Conservation (phyloP, 2,888 invertebrate species). For the Mycalesis mineus region DNA sequence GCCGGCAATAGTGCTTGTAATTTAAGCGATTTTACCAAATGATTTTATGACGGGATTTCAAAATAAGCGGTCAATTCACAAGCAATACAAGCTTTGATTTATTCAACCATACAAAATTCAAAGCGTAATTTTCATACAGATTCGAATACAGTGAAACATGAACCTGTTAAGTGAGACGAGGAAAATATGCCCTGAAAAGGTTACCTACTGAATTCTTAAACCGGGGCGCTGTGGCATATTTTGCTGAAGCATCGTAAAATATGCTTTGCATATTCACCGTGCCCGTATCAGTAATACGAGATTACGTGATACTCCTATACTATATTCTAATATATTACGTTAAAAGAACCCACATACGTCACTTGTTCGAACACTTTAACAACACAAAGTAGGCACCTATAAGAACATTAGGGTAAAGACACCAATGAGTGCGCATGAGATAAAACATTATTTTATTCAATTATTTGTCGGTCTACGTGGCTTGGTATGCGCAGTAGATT, state of each 20-base stretch:
- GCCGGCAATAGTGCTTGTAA: no score
- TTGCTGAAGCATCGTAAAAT: background rate
- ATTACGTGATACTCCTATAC: background rate
- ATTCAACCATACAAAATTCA: background rate
- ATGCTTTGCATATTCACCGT: constrained; percentile 5
- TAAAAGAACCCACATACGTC: no score
- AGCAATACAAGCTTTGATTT: background rate
- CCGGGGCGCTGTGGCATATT: background rate
- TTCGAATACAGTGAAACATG: constrained; percentile 10
- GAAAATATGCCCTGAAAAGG: constrained; percentile 19
- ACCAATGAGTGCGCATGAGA: no score
- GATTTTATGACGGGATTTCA: no score
- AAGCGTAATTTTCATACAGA: constrained; percentile 7
- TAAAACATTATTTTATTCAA: no score
- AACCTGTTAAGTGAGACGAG: constrained; percentile 11
- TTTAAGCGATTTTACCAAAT: no score
- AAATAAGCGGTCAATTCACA: background rate
- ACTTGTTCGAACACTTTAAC: no score
- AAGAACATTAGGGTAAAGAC: no score
- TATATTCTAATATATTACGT: background rate
- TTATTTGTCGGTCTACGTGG: no score
- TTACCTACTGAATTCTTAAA: constrained; percentile 19
- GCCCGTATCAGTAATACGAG: constrained; percentile 3
- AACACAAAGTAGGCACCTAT: no score
- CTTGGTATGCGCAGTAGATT: no score